phyloP scores from a whole-genome alignment of 2,888 invertebrate species.

The Drosophila phalerata region DNA sequence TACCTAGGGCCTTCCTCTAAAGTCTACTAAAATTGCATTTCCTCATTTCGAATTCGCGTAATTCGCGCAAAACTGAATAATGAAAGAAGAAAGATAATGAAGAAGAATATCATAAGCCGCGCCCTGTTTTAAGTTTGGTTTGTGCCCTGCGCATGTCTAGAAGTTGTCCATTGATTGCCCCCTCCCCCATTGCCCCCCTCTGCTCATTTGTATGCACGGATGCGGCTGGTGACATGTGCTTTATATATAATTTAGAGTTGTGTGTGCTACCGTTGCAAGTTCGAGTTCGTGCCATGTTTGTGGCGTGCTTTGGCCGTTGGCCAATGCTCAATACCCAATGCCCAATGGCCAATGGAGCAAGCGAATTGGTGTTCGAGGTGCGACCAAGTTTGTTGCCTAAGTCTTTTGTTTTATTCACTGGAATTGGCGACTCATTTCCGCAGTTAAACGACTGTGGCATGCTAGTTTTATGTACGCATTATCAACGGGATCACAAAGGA shows the following conservation, averaged over 20 bases:
- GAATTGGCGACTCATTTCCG: conserved; percentile 77
- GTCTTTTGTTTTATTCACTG: conserved; percentile 73
- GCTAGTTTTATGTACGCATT: conserved; percentile 80
- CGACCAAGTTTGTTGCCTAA: conserved; percentile 63
- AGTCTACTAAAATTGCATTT: conserved; percentile 36
- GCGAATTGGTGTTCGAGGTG: conserved; percentile 46
- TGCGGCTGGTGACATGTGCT: conserved; percentile 83
- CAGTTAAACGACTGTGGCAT: conserved; percentile 69
- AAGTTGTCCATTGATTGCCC: conserved; percentile 66
- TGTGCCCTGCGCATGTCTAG: conserved; percentile 75
- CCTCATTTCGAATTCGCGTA: conserved; percentile 46
- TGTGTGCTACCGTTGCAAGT: conserved; percentile 64
- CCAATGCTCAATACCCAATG: conserved; percentile 57
- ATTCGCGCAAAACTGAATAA: conserved; percentile 48
- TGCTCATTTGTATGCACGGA: conserved; percentile 82
- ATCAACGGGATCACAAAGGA: conserved; percentile 75
- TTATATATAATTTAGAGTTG: conserved; percentile 85
- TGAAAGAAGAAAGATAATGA: not conserved
- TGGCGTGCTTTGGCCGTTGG: conserved; percentile 71
- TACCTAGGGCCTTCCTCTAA: not conserved
- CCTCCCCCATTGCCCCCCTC: conserved; percentile 2
- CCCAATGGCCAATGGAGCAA: conserved; percentile 4
- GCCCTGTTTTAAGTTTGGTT: conserved; percentile 52
- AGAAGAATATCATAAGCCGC: conserved; percentile 40
- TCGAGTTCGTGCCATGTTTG: conserved; percentile 69